A percentile compares a stretch with the other conserved stretches of the same genome.
Conservation (phyloP, 2,113 vertebrate genomes). For the Gavia stellata region DNA sequence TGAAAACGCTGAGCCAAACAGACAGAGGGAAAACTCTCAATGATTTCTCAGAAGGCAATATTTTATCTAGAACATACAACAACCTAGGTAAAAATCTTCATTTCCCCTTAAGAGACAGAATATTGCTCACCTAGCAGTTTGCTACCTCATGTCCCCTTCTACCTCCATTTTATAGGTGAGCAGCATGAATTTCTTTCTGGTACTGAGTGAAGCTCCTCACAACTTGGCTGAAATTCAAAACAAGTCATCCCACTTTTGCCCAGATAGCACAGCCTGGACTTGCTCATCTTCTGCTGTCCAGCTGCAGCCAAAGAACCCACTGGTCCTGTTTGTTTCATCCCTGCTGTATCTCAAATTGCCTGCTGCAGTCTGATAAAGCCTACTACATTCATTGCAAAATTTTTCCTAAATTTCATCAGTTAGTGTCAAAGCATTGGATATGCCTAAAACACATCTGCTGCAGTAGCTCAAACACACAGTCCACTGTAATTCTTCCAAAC, state of each 20-base stretch:
- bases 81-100: background rate
- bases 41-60: background rate
- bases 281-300: background rate
- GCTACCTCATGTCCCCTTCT: background rate
- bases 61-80: background rate
- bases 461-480: background rate
- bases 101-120: background rate
- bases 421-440: background rate
- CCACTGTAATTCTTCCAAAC: background rate
- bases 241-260: background rate
- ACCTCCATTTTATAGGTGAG: background rate
- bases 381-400: background rate
- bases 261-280: background rate
- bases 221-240: background rate
- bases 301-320: background rate
- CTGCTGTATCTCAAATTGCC: background rate
- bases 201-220: background rate
- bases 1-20: background rate
- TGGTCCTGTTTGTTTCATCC: background rate
- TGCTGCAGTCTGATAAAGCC: background rate
- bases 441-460: background rate
- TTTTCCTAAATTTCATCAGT: background rate
- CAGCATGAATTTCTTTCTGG: background rate
- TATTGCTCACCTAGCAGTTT: background rate
- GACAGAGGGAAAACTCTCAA: background rate